A percentile compares a stretch with the other conserved stretches of the same genome.
Conservation (phyloP, 2,888 invertebrate species). For the Eupithecia abbreviata region DNA sequence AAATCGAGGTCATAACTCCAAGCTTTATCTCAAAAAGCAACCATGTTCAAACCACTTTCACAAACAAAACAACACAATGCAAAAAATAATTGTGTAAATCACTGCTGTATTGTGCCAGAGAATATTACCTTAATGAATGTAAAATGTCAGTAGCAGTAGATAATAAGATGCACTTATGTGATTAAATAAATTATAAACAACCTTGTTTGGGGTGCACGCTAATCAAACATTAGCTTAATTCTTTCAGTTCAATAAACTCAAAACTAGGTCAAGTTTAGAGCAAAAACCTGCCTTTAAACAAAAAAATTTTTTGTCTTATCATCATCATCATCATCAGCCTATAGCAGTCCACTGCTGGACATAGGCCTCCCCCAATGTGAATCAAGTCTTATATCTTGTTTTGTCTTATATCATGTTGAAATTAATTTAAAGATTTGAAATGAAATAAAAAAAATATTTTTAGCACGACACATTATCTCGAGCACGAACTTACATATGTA, state of each 20-base stretch:
- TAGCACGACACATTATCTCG: too few species aligned
- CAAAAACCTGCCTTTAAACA: not conserved
- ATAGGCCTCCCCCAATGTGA: too few species aligned
- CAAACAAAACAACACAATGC: not conserved
- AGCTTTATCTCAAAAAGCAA: not conserved
- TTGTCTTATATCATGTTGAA: not conserved
- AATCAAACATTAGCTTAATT: conserved; percentile 50
- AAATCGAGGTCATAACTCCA: too few species aligned
- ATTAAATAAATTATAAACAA: conserved; percentile 18
- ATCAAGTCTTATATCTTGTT: too few species aligned
- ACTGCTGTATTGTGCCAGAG: not conserved
- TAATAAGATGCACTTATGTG: conserved; percentile 17
- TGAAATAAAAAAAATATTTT: too few species aligned
- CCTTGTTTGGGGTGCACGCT: conserved; percentile 47
- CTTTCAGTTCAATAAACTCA: conserved; percentile 2
- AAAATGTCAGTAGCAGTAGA: not conserved
- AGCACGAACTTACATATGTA: too few species aligned
- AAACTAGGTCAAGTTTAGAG: conserved; percentile 1
- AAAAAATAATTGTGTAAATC: not conserved
- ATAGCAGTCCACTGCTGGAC: too few species aligned
- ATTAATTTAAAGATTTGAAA: too few species aligned
- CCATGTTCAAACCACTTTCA: not conserved
- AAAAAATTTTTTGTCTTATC: not conserved
- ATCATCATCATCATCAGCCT: too few species aligned
- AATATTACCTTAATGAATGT: conserved; percentile 25